Conservation (phyloP, 2,797 vertebrate species). For the Nothura maculosa region DNA sequence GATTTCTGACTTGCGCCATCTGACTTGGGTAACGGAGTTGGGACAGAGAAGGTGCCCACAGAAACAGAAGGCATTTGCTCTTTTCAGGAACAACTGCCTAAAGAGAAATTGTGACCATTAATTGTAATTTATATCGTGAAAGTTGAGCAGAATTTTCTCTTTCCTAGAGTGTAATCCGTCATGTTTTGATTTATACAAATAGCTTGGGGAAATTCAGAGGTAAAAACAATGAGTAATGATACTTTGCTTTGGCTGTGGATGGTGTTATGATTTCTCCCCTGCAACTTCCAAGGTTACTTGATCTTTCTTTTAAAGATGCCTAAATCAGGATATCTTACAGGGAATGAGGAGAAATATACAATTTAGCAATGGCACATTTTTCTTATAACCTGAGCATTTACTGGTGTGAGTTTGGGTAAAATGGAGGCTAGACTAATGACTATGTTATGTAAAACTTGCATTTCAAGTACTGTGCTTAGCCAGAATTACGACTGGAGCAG, state of each 20-base stretch:
- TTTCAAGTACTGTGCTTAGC: not conserved
- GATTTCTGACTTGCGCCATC: not conserved
- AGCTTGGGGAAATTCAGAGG: not conserved
- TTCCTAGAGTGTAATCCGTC: constrained; percentile 23
- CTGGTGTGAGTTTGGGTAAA: not conserved
- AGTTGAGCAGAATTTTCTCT: constrained; percentile 14
- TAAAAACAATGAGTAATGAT: constrained; percentile 37
- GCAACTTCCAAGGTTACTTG: not conserved
- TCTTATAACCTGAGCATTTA: not conserved
- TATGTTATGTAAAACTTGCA: not conserved
- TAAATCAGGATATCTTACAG: not conserved
- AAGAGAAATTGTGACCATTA: not conserved
- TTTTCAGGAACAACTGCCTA: not conserved
- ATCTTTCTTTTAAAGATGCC: not conserved
- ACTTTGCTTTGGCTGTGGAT: not conserved
- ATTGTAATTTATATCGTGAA: constrained; percentile 33
- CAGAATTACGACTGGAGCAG: too few relatives aligned
- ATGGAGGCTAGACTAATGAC: not conserved
- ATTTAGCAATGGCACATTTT: not conserved
- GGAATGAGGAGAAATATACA: not conserved
- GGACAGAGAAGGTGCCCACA: not conserved
- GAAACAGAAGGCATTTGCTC: not conserved
- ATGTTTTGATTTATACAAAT: constrained; percentile 37
- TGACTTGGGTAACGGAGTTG: not conserved
- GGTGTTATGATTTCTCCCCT: not conserved